Evolutionary conservation across 2,797 vertebrate species (phyloP).

Genomic region (Pelodytes ibericus): DNA sequence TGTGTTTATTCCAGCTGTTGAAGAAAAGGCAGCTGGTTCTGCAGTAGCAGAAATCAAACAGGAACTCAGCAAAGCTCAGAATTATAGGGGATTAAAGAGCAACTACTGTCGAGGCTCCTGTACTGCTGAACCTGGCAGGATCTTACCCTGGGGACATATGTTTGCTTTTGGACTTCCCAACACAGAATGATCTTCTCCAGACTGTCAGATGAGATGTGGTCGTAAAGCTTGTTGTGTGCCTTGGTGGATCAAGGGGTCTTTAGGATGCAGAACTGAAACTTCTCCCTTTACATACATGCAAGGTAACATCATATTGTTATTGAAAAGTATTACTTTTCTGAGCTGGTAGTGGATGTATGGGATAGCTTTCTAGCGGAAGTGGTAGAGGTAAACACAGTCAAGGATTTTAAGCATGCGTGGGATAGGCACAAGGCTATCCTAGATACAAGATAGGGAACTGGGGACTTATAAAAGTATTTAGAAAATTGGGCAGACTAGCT

Average conservation of each 20-base stretch:
- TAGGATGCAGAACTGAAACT: slow-evolving; percentile 17
- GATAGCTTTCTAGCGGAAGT: too few relatives aligned
- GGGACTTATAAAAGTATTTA: too few relatives aligned
- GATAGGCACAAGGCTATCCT: too few relatives aligned
- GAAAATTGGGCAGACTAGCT: too few relatives aligned
- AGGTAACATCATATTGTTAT: too few relatives aligned
- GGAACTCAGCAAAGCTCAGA: slow-evolving; percentile 15
- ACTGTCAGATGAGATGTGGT: background rate
- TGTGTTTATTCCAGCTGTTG: slow-evolving; percentile 36
- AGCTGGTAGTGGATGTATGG: too few relatives aligned
- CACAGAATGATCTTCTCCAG: slow-evolving; percentile 7
- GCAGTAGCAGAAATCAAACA: slow-evolving; percentile 29
- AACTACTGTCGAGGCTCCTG: background rate
- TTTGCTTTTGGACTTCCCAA: background rate
- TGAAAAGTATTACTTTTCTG: too few relatives aligned
- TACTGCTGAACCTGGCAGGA: slow-evolving; percentile 3
- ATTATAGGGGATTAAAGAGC: slow-evolving; percentile 36
- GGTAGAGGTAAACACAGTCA: too few relatives aligned
- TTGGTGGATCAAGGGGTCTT: background rate
- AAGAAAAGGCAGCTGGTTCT: slow-evolving; percentile 28
- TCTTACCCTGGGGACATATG: slow-evolving; percentile 1
- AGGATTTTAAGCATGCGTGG: too few relatives aligned
- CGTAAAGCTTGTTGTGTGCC: background rate
- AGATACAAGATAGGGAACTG: too few relatives aligned
- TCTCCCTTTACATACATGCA: slow-evolving; percentile 5